Conservation (phyloP, 2,113 vertebrate genomes). For the Triplophysa siluroides region DNA sequence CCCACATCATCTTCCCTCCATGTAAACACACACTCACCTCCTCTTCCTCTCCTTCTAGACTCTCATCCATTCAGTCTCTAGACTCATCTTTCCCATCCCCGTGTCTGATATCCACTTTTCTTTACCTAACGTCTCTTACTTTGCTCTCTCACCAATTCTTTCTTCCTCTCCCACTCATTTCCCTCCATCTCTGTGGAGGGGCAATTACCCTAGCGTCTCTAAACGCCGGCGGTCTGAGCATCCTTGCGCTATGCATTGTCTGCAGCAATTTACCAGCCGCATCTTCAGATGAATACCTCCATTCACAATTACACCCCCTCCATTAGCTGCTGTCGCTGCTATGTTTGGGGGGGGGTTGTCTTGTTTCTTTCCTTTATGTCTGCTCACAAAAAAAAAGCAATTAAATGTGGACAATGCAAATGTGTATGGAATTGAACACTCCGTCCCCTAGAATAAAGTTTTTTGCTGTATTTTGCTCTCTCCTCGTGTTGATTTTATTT, state of each 20-base stretch:
- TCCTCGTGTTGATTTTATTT: constrained; percentile 17
- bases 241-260: constrained; percentile 67
- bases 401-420: constrained; percentile 73
- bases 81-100: constrained; percentile 19
- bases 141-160: constrained; percentile 4
- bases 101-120: constrained; percentile 42
- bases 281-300: constrained; percentile 74
- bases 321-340: constrained; percentile 66
- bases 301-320: constrained; percentile 75
- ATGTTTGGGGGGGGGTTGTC: constrained; percentile 19
- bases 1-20: constrained; percentile 39
- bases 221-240: constrained; percentile 71
- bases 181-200: constrained; percentile 35
- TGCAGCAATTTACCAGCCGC: constrained; percentile 66
- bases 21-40: constrained; percentile 21
- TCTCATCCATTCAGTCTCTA: constrained; percentile 23
- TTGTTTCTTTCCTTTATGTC: constrained; percentile 38
- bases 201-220: constrained; percentile 54
- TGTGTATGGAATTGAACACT: constrained; percentile 56
- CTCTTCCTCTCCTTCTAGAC: constrained; percentile 4
- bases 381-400: constrained; percentile 60
- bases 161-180: constrained; percentile 18
- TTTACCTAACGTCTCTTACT: constrained; percentile 20
- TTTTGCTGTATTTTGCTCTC: constrained; percentile 27
- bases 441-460: constrained; percentile 55